Evolutionary conservation across 1,140 invertebrate species (phyloP).

Genomic region (Cherax destructor): DNA sequence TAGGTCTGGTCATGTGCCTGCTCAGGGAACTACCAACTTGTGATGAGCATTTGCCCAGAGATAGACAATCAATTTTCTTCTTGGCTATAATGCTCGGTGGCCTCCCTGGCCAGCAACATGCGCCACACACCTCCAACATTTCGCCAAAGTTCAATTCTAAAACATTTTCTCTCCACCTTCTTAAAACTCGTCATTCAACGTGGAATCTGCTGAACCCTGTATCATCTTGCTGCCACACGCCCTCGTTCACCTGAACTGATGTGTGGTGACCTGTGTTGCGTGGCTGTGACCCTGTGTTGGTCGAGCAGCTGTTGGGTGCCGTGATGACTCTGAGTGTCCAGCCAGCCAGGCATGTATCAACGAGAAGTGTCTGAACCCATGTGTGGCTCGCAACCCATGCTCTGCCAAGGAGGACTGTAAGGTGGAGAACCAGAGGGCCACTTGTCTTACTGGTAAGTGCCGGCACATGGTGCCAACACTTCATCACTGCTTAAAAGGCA

Average conservation of each 20-base stretch:
- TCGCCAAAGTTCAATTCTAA: background rate
- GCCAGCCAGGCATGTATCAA: slow-evolving; percentile 85
- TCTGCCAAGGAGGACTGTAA: slow-evolving; percentile 82
- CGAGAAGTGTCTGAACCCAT: slow-evolving; percentile 84
- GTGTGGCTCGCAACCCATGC: slow-evolving; percentile 77
- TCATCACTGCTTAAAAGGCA: background rate
- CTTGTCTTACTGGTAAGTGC: slow-evolving; percentile 84
- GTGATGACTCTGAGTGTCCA: slow-evolving; percentile 83
- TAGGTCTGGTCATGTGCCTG: background rate
- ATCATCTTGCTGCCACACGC: background rate
- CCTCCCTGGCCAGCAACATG: background rate
- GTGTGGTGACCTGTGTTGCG: no score
- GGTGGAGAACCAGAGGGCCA: slow-evolving; percentile 85
- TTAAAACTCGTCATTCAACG: background rate
- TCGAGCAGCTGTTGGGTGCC: slow-evolving; percentile 80
- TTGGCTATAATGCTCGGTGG: no score
- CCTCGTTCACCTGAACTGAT: background rate
- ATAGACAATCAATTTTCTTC: no score
- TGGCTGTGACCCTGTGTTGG: background rate
- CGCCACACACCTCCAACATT: background rate
- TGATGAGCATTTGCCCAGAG: no score
- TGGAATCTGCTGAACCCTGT: background rate
- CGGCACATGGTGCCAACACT: background rate
- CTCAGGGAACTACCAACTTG: no score
- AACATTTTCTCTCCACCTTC: background rate